These are phyloP conservation scores for Babyrousa celebensis DNA, from an alignment of 2,797 vertebrate genomes.

Conservation along the genomic window DNA sequence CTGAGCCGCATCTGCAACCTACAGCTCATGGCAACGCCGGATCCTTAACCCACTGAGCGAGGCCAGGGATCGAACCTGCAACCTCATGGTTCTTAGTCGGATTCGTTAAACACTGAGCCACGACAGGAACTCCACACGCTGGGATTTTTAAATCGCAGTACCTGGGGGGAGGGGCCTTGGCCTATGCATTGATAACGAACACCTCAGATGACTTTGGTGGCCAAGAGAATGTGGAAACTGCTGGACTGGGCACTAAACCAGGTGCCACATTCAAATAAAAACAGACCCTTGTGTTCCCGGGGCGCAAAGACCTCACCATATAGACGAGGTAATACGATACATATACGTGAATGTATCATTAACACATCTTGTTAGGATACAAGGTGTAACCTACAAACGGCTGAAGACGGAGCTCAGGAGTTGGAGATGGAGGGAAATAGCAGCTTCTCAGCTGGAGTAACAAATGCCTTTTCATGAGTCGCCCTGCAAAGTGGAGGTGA, in stretches of 20 bases:
- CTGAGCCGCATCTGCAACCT: too few species aligned
- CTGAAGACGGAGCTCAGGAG: not conserved
- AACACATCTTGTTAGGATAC: not conserved
- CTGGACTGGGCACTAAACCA: not conserved
- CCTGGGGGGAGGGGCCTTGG: not conserved
- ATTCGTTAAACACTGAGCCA: too few species aligned
- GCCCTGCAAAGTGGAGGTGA: not conserved
- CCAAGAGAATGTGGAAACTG: not conserved
- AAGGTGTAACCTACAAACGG: not conserved
- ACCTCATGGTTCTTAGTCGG: too few species aligned
- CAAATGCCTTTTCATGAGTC: rapidly evolving
- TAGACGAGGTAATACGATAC: not conserved
- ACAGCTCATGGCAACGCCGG: too few species aligned
- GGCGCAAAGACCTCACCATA: not conserved
- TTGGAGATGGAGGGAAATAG: not conserved
- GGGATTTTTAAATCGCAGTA: not conserved
- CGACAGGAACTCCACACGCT: not conserved
- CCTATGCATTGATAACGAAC: not conserved
- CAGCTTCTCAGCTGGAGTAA: not conserved
- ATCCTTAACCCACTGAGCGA: too few species aligned
- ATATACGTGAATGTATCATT: not conserved
- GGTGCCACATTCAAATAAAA: not conserved
- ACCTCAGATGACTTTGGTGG: not conserved
- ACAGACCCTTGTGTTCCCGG: not conserved
- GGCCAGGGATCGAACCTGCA: too few species aligned